Evolutionary conservation across 2,797 vertebrate genomes (phyloP).

Genomic region (Masticophis lateralis): DNA sequence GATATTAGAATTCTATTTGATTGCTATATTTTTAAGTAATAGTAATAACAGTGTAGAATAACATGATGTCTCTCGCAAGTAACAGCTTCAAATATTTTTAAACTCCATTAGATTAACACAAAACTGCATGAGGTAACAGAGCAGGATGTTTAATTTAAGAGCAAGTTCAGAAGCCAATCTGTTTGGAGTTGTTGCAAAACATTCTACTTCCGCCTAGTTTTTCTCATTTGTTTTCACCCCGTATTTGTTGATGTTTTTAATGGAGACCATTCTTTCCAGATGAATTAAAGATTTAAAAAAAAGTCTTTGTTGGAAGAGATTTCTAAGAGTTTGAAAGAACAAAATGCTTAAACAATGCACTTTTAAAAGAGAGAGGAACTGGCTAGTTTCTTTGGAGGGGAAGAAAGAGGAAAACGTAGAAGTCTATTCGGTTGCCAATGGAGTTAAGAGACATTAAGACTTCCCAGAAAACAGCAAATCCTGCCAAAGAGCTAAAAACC

Average conservation of each 20-base stretch:
- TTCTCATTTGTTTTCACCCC: constrained; percentile 43
- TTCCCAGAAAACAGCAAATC: constrained; percentile 56
- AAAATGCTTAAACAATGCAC: constrained; percentile 54
- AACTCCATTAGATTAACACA: not conserved
- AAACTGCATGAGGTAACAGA: constrained; percentile 14
- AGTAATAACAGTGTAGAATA: not conserved
- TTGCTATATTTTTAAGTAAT: not conserved
- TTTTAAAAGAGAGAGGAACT: constrained; percentile 47
- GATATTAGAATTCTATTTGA: not conserved
- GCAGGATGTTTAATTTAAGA: constrained; percentile 33
- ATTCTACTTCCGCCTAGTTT: constrained; percentile 46
- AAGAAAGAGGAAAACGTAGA: constrained; percentile 15
- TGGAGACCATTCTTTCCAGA: constrained; percentile 48
- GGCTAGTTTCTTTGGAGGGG: constrained; percentile 48
- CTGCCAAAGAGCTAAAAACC: constrained; percentile 55
- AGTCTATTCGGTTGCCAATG: constrained; percentile 41
- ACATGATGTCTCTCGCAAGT: not conserved
- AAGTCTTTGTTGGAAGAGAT: constrained; percentile 43
- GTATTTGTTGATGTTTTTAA: constrained; percentile 50
- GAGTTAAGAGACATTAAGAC: constrained; percentile 54
- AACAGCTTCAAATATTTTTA: not conserved
- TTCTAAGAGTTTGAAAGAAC: constrained; percentile 57
- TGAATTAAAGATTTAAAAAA: constrained; percentile 54
- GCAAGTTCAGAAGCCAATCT: constrained; percentile 31
- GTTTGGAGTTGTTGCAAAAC: constrained; percentile 52